Conservation (phyloP, 2,113 vertebrate genomes). For the Abramis brama region DNA sequence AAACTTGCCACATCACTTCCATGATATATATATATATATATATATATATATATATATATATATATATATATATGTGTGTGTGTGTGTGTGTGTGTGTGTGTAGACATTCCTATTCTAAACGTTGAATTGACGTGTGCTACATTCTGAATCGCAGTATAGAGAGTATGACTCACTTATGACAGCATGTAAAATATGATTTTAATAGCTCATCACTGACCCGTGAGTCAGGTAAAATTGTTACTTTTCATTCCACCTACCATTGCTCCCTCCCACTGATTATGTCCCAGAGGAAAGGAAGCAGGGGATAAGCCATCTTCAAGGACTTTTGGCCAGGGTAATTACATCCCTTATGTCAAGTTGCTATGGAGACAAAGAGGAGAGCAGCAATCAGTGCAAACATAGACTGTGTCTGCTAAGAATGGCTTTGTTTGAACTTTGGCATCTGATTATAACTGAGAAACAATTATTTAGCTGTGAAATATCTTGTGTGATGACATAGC, state of each 20-base stretch:
- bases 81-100: neutral
- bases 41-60: no score
- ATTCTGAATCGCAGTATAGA: neutral
- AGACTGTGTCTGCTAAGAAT: neutral
- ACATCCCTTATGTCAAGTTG: constrained; percentile 51
- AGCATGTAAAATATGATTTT: neutral
- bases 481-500: neutral
- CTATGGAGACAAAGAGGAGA: constrained; percentile 52
- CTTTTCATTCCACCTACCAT: neutral
- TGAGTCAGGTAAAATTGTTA: constrained; percentile 1
- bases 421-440: neutral
- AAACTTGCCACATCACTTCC: no score
- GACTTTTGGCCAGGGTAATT: constrained; percentile 35
- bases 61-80: no score
- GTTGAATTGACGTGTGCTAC: neutral
- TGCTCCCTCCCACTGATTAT: neutral
- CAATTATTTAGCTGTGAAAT: neutral
- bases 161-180: neutral
- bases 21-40: no score
- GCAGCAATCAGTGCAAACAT: constrained; percentile 29
- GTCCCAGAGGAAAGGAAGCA: constrained; percentile 8
- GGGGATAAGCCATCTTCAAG: constrained; percentile 25
- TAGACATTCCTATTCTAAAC: neutral
- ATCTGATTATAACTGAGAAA: neutral
- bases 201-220: neutral